These are phyloP conservation scores for Drosophila emarginata DNA, from an alignment of 2,888 invertebrate genomes.

Conservation along the genomic window DNA sequence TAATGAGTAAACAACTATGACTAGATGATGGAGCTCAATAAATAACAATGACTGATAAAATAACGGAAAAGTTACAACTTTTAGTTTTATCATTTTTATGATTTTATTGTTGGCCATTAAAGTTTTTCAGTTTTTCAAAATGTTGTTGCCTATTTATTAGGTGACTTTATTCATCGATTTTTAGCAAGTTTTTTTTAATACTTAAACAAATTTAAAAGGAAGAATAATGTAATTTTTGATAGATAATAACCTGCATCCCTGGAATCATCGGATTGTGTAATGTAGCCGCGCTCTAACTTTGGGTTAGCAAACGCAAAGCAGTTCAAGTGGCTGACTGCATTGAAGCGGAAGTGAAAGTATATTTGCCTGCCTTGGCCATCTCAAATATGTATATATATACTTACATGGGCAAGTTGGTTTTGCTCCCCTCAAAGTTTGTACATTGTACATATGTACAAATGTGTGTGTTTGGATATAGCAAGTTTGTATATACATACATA, in stretches of 20 bases:
- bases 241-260: neutral
- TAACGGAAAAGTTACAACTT: no score
- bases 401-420: neutral
- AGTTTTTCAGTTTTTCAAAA: no score
- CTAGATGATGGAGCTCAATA: no score
- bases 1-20: no score
- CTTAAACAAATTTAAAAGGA: no score
- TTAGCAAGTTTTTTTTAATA: neutral
- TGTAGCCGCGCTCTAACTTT: neutral
- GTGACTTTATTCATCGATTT: neutral
- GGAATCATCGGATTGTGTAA: neutral
- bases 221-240: no score
- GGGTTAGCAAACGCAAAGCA: neutral
- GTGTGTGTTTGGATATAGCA: neutral
- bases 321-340: slow-evolving; percentile 10
- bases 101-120: no score
- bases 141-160: no score
- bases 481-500: slow-evolving; percentile 7
- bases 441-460: neutral
- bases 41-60: no score
- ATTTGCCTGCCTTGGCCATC: slow-evolving; percentile 6
- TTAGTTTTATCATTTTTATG: no score
- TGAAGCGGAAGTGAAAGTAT: slow-evolving; percentile 11
- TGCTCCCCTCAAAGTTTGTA: neutral
- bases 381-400: neutral